These are phyloP conservation scores for Eueremaeus valkanovi DNA, from an alignment of 2,888 invertebrate genomes.

Conservation along the genomic window DNA sequence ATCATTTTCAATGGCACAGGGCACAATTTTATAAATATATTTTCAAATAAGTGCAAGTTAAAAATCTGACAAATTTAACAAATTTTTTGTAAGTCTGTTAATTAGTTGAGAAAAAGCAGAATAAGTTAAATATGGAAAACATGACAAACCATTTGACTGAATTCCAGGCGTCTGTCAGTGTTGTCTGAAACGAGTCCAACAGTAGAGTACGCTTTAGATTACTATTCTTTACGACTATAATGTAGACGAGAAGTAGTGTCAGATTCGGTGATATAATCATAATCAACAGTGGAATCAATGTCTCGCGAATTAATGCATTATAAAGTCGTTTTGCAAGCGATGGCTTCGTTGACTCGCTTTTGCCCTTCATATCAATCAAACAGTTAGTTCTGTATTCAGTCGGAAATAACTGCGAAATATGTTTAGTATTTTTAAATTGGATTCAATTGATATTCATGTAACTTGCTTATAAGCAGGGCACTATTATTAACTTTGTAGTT, in stretches of 20 bases:
- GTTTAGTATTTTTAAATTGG: neutral
- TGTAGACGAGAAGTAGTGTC: constrained; percentile 50
- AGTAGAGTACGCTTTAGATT: constrained; percentile 46
- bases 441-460: neutral
- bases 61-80: no score
- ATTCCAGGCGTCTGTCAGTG: constrained; percentile 34
- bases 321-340: neutral
- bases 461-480: no score
- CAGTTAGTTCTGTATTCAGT: neutral
- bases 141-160: constrained; percentile 39
- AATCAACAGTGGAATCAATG: constrained; percentile 49
- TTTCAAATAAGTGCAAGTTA: no score
- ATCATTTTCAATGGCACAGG: no score
- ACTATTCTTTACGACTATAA: constrained; percentile 49
- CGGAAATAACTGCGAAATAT: neutral
- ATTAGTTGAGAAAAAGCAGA: no score
- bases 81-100: no score
- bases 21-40: no score
- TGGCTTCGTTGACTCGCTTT: neutral
- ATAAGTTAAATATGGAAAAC: neutral
- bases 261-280: constrained; percentile 49
- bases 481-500: no score
- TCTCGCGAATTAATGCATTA: constrained; percentile 43
- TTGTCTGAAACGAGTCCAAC: neutral
- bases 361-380: neutral